Evolutionary conservation across 1,140 invertebrate genomes (phyloP), one percentile per base, ranked within the genome.

Genomic region (Steinernema khuongi): DNA sequence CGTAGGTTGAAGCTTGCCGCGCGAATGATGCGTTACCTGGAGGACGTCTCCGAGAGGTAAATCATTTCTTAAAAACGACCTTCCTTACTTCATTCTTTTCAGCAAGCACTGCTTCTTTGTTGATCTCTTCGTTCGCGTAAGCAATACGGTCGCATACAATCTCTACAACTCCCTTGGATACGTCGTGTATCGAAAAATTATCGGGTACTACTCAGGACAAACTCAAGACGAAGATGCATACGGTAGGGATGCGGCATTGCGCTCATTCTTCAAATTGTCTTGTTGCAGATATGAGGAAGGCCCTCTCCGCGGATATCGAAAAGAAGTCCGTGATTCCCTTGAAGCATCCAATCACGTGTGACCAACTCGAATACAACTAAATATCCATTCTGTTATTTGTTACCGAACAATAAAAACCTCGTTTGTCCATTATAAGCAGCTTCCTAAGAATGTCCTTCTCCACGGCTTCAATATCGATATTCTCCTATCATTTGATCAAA

Each of bases 81-180:
- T 44, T 75, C 60, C 31, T 4, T 69, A 19, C 2, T 70, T 0
- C n/a, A 32, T 70, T 14, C 28, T 78, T 89, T 90, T 71, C 85
- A 96, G 94, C 82, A 97, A 97, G 88, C 90, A 91, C 66, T 93
- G 92, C 31, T 97, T 93, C 86, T 99, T 98, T 88, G 96, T 98
- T n/a, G 96, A 99, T 87, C 87, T 99, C 18, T 99, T 98, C 90
- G 96, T 99, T 7, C 89, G 96, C 81, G 93, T 97, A 0, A 97
- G 94, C 80, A 99, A 99, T 86, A 60, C 19, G 17, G 74, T 96
- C 26, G 96, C 96, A 1, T 95, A 97, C 43, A 92, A 93, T 80
- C 97, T 98, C 94, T 99, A 99, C 85, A 91, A 92, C 79, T 91
- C 92, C 86, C 87, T 98, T 41, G 95, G 94, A 19, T 99, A 99